These are phyloP conservation scores for Euleptes europaea DNA, from an alignment of 2,113 vertebrate genomes.

Conservation along the genomic window DNA sequence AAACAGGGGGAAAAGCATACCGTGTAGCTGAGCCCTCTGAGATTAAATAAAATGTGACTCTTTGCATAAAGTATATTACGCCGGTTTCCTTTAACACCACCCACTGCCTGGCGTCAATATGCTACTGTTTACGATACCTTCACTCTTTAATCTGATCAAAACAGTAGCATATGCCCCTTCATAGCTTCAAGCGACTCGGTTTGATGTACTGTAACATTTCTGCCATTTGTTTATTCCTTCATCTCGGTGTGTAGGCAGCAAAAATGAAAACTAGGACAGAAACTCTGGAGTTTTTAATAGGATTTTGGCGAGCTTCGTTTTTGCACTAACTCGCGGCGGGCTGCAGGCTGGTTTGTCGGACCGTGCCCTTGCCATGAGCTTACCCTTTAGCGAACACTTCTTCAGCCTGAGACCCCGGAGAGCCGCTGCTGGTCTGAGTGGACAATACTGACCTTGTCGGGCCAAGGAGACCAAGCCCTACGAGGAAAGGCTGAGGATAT, in stretches of 20 bases:
- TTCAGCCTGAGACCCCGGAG: no score
- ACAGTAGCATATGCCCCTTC: slow-evolving; percentile 9
- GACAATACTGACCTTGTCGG: no score
- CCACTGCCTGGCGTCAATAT: background rate
- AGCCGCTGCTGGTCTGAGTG: no score
- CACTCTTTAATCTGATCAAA: background rate
- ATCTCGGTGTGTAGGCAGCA: background rate
- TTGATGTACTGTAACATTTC: background rate
- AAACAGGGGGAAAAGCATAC: no score
- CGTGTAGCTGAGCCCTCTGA: no score
- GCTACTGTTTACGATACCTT: background rate
- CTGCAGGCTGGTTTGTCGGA: background rate
- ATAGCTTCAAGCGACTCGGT: background rate
- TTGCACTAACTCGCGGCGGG: background rate
- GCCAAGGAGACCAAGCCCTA: no score
- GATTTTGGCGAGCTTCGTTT: background rate
- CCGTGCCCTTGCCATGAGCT: background rate
- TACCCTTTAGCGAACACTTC: background rate
- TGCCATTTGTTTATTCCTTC: slow-evolving; percentile 2
- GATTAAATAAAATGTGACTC: background rate
- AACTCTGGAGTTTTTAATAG: rapidly evolving
- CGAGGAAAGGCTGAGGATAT: no score
- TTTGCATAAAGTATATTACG: background rate
- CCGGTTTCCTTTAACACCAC: background rate
- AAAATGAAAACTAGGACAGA: background rate